Evolutionary conservation across 1,140 invertebrate species (phyloP).

Genomic region (Manduca sexta): DNA sequence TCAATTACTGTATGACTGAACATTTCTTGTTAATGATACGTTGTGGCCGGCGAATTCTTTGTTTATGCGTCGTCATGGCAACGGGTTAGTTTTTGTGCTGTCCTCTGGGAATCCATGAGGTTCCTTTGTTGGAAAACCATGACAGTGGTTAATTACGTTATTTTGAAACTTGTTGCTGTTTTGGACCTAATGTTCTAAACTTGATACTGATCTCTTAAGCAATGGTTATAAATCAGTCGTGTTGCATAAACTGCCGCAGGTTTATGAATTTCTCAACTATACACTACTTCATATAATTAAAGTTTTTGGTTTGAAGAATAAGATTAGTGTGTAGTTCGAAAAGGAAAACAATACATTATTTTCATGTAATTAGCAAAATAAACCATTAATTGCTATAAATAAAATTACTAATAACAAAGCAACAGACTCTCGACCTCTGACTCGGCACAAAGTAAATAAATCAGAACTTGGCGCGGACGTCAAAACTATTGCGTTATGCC

Average conservation of each 20-base stretch:
- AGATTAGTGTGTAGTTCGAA: no score
- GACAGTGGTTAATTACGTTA: slow-evolving; percentile 37
- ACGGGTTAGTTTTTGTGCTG: slow-evolving; percentile 35
- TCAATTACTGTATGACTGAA: slow-evolving; percentile 12
- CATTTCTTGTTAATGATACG: slow-evolving; percentile 17
- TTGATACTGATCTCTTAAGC: no score
- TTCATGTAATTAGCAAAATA: no score
- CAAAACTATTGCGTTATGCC: slow-evolving; percentile 31
- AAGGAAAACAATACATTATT: no score
- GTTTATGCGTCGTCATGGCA: slow-evolving; percentile 37
- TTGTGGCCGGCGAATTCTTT: slow-evolving; percentile 35
- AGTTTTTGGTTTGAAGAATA: no score
- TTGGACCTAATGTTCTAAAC: not conserved
- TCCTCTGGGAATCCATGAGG: slow-evolving; percentile 23
- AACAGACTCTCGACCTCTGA: slow-evolving; percentile 8
- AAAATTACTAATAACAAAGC: not conserved
- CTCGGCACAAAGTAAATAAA: slow-evolving; percentile 39
- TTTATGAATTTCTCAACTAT: no score
- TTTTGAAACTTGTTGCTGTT: slow-evolving; percentile 21
- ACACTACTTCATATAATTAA: no score
- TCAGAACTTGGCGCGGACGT: slow-evolving; percentile 34
- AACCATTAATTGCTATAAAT: not conserved
- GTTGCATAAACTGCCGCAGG: no score
- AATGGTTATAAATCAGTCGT: no score
- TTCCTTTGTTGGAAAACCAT: slow-evolving; percentile 36